Evolutionary conservation across 2,888 invertebrate species (phyloP).

Genomic region (Scaptodrosophila latifasciaeformis): DNA sequence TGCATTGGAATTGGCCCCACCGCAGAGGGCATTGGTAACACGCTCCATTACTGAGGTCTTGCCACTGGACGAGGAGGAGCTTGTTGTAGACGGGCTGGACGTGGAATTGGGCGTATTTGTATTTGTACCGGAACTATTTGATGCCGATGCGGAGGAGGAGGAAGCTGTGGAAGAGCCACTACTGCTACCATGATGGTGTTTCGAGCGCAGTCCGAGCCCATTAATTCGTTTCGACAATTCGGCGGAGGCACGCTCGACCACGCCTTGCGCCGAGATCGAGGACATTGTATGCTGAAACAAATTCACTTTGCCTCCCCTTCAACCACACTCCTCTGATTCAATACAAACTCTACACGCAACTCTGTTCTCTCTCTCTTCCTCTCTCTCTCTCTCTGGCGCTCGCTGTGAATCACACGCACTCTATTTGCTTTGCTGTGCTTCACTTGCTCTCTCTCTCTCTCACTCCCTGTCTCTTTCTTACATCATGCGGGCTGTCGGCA

Average conservation of each 20-base stretch:
- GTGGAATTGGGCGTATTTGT: constrained; percentile 57
- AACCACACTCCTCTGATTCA: constrained; percentile 1
- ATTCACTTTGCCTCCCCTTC: constrained; percentile 64
- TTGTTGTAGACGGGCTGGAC: constrained; percentile 30
- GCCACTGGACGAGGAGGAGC: constrained; percentile 73
- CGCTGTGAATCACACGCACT: background rate
- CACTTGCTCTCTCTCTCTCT: background rate
- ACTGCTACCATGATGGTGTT: constrained; percentile 76
- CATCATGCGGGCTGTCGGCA: constrained; percentile 27
- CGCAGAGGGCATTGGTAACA: constrained; percentile 90
- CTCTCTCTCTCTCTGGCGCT: constrained; percentile 8
- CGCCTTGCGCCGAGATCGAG: constrained; percentile 90
- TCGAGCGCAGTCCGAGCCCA: constrained; percentile 82
- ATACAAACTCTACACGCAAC: constrained; percentile 1
- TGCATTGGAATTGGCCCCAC: constrained; percentile 77
- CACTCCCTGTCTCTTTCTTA: constrained; percentile 9
- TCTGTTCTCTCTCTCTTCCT: background rate
- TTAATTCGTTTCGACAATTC: constrained; percentile 92
- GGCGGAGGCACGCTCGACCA: constrained; percentile 93
- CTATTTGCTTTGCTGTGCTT: background rate
- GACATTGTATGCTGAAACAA: constrained; percentile 79
- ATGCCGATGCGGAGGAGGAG: constrained; percentile 18
- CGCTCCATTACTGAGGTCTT: constrained; percentile 88
- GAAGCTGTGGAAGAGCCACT: constrained; percentile 17
- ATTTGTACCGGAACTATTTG: constrained; percentile 1